These are phyloP conservation scores for Colinus virginianus DNA, from an alignment of 2,113 vertebrate species.

Conservation along the genomic window DNA sequence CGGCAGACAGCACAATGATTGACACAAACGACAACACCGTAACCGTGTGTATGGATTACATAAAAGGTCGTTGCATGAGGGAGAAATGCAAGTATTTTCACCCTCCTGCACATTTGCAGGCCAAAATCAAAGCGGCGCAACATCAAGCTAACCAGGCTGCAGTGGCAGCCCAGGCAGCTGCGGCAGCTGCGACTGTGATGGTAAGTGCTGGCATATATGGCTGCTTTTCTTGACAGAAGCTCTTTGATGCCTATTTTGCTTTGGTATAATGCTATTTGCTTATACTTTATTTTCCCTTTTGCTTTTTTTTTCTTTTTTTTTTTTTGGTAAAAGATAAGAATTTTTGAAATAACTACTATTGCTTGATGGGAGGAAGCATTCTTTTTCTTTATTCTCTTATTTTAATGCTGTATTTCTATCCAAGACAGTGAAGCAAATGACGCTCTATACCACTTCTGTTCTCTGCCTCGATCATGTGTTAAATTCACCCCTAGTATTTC, in stretches of 20 bases:
- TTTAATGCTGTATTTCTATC: constrained; percentile 73
- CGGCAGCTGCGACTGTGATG: constrained; percentile 91
- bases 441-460: constrained; percentile 68
- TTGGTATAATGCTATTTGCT: constrained; percentile 50
- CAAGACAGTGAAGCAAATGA: constrained; percentile 67
- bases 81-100: constrained; percentile 99
- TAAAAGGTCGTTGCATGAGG: constrained; percentile 98
- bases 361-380: constrained; percentile 71
- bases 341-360: constrained; percentile 45
- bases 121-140: constrained; percentile 97
- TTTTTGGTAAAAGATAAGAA: background rate
- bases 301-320: background rate
- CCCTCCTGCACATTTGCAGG: constrained; percentile 98
- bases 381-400: constrained; percentile 56
- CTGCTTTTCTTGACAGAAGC: constrained; percentile 52
- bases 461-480: constrained; percentile 46
- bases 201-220: constrained; percentile 84
- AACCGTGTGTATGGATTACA: constrained; percentile 99
- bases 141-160: constrained; percentile 94
- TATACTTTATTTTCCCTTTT: constrained; percentile 43
- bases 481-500: constrained; percentile 35
- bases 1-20: constrained; percentile 95
- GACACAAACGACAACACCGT: constrained; percentile 96
- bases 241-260: constrained; percentile 52
- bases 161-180: constrained; percentile 89